Evolutionary conservation across 2,888 invertebrate species (phyloP).

Genomic region (Idaea dimidiata): DNA sequence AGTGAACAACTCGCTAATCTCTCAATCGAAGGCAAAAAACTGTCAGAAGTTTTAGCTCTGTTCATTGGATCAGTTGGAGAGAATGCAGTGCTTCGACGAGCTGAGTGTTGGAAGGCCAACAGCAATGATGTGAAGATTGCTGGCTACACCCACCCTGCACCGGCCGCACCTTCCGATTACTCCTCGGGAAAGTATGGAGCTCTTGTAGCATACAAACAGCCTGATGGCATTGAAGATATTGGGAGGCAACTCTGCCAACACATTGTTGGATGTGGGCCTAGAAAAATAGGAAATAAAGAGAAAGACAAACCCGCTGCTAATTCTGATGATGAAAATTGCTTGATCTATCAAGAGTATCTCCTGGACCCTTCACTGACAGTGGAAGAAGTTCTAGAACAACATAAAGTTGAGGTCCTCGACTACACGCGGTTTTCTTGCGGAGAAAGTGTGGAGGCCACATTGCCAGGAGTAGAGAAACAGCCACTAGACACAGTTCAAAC

Average conservation of each 20-base stretch:
- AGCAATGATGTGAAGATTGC: slow-evolving; percentile 75
- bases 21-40: slow-evolving; percentile 81
- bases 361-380: slow-evolving; percentile 88
- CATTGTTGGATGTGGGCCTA: slow-evolving; percentile 93
- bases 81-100: slow-evolving; percentile 91
- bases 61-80: slow-evolving; percentile 95
- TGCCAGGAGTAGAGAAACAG: slow-evolving; percentile 74
- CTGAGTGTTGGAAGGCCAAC: slow-evolving; percentile 86
- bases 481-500: slow-evolving; percentile 82
- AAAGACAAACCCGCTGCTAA: slow-evolving; percentile 83
- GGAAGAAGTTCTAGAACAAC: slow-evolving; percentile 84
- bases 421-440: slow-evolving; percentile 95
- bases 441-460: slow-evolving; percentile 73
- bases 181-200: slow-evolving; percentile 93
- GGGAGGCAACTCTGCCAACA: slow-evolving; percentile 94
- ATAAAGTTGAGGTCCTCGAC: slow-evolving; percentile 85
- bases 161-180: slow-evolving; percentile 65
- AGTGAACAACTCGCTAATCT: slow-evolving; percentile 84
- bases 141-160: slow-evolving; percentile 91
- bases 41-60: slow-evolving; percentile 91
- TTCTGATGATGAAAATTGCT: slow-evolving; percentile 87
- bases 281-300: slow-evolving; percentile 84
- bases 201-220: slow-evolving; percentile 85
- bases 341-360: slow-evolving; percentile 94
- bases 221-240: slow-evolving; percentile 64